A percentile compares a stretch with the other conserved stretches of the same genome.
These are phyloP conservation scores for Perca flavescens DNA, from an alignment of 2,113 vertebrate genomes.

Conservation along the genomic window DNA sequence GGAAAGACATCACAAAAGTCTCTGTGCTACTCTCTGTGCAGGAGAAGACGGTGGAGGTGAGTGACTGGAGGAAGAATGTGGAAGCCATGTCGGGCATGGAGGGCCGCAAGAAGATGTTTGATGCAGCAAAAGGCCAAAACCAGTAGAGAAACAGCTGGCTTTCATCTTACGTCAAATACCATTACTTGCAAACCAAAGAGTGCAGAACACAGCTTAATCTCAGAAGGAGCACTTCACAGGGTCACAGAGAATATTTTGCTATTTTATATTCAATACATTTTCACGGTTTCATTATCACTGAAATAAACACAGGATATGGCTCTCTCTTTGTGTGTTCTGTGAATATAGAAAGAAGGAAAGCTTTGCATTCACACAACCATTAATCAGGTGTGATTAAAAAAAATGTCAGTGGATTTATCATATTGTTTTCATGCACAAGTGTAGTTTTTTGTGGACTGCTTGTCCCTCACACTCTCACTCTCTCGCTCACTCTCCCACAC, in stretches of 20 bases:
- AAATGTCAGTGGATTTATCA: no score
- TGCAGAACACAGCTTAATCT: neutral
- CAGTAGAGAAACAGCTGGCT: slow-evolving; percentile 53
- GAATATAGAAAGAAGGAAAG: neutral
- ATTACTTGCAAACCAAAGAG: neutral
- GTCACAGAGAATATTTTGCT: neutral
- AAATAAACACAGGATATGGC: slow-evolving; percentile 34
- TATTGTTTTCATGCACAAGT: no score
- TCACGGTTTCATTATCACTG: neutral
- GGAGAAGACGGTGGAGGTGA: slow-evolving; percentile 78
- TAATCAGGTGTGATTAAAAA: neutral
- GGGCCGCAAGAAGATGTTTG: slow-evolving; percentile 95
- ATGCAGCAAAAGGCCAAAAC: slow-evolving; percentile 73
- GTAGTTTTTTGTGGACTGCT: no score
- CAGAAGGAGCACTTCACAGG: neutral
- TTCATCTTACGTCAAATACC: neutral
- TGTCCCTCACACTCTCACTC: no score
- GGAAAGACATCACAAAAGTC: neutral
- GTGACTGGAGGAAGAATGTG: slow-evolving; percentile 99
- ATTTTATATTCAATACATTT: neutral
- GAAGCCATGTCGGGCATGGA: slow-evolving; percentile 92
- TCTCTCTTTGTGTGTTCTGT: neutral
- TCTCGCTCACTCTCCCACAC: no score
- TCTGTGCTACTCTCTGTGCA: slow-evolving; percentile 15
- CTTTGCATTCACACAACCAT: neutral